These are phyloP conservation scores for zebrafish (Danio rerio) DNA, from an alignment of 2,113 vertebrate species.

Conservation along the genomic window DNA sequence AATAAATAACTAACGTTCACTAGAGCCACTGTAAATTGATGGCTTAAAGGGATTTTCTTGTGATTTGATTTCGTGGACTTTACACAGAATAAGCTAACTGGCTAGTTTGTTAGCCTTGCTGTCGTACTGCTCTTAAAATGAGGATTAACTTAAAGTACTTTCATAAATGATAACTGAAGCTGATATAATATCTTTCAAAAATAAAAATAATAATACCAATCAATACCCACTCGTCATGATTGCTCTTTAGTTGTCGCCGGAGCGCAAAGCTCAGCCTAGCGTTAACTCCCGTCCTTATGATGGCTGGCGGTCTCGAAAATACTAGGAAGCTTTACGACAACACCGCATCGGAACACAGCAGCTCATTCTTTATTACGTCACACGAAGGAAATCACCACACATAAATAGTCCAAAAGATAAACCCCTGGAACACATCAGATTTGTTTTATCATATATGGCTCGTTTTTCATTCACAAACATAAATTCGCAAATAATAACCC, in stretches of 20 bases:
- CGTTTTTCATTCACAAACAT: too few relatives aligned
- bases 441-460: too few relatives aligned
- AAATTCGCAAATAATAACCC: too few relatives aligned
- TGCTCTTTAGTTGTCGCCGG: constrained; percentile 16
- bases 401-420: too few relatives aligned
- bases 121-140: too few relatives aligned
- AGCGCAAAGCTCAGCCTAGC: constrained; percentile 30
- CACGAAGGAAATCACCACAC: too few relatives aligned
- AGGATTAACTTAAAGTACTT: background rate
- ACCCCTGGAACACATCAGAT: too few relatives aligned
- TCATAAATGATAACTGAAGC: background rate
- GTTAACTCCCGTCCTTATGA: background rate
- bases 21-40: background rate
- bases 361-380: background rate
- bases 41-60: background rate
- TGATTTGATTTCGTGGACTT: background rate
- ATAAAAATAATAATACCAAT: background rate
- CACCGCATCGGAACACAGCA: background rate
- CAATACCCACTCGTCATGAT: constrained; percentile 34
- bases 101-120: constrained; percentile 15
- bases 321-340: constrained; percentile 16
- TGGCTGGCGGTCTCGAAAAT: background rate
- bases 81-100: background rate
- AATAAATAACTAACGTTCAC: background rate
- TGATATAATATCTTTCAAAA: background rate